phyloP scores from a whole-genome alignment of 2,797 vertebrate species.

The Cryptoblepharus egeriae region DNA sequence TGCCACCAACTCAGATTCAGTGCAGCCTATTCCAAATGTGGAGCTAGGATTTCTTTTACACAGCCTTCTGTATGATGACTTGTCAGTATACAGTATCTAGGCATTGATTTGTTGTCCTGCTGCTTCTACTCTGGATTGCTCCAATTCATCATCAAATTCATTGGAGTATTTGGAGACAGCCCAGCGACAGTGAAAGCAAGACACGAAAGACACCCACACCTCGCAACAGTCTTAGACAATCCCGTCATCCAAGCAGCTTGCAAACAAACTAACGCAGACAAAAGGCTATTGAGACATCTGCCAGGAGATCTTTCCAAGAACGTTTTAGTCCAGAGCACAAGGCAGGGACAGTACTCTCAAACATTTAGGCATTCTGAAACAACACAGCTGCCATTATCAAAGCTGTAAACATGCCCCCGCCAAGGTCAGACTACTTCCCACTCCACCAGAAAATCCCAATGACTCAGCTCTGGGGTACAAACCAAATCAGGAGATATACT shows the following conservation, averaged over 20 bases:
- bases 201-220: neutral
- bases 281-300: constrained; percentile 61
- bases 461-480: constrained; percentile 32
- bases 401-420: constrained; percentile 52
- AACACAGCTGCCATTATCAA: constrained; percentile 57
- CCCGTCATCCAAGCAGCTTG: constrained; percentile 28
- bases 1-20: neutral
- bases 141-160: neutral
- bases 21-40: neutral
- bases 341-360: constrained; percentile 48
- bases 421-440: constrained; percentile 38
- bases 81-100: neutral
- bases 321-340: constrained; percentile 46
- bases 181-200: neutral
- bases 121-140: rapidly evolving
- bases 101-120: neutral
- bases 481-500: constrained; percentile 19
- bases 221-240: neutral
- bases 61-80: neutral
- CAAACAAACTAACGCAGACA: constrained; percentile 43
- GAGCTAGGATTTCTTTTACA: neutral
- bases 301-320: constrained; percentile 67
- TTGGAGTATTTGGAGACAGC: neutral
- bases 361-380: constrained; percentile 62
- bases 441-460: constrained; percentile 18